A percentile compares a stretch with the other conserved stretches of the same genome.
phyloP scores from a whole-genome alignment of 2,113 vertebrate species.

The Mystacornis crossleyi region DNA sequence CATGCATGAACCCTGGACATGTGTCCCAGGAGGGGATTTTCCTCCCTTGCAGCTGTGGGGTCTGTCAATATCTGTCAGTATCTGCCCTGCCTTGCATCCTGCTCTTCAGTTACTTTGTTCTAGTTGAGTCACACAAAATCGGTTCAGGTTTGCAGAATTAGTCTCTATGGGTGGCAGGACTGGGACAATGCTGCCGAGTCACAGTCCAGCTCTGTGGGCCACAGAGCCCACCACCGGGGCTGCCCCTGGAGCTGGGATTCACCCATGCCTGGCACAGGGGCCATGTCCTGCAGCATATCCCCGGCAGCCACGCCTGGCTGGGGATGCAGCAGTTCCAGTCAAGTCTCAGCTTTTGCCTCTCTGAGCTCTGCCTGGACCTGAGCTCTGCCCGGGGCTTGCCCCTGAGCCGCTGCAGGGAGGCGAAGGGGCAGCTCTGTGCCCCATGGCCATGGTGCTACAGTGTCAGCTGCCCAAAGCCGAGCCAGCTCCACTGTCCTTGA shows the following conservation, averaged over 20 bases:
- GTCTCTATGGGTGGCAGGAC: rapidly evolving
- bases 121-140: neutral
- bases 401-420: rapidly evolving
- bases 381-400: neutral
- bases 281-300: neutral
- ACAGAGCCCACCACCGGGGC: rapidly evolving
- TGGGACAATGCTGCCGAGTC: rapidly evolving
- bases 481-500: conserved; percentile 57
- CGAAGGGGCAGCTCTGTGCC: neutral
- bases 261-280: rapidly evolving
- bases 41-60: neutral
- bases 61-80: rapidly evolving
- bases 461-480: neutral
- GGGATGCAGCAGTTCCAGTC: neutral
- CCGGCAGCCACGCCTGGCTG: rapidly evolving
- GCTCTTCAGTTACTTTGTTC: neutral
- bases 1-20: rapidly evolving
- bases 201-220: neutral
- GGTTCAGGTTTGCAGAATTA: neutral
- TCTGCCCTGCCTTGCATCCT: neutral
- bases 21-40: neutral
- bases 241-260: neutral
- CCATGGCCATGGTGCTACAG: neutral
- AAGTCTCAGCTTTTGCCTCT: neutral
- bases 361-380: neutral